phyloP scores from a whole-genome alignment of 2,797 vertebrate genomes.

The Nothura maculosa region DNA sequence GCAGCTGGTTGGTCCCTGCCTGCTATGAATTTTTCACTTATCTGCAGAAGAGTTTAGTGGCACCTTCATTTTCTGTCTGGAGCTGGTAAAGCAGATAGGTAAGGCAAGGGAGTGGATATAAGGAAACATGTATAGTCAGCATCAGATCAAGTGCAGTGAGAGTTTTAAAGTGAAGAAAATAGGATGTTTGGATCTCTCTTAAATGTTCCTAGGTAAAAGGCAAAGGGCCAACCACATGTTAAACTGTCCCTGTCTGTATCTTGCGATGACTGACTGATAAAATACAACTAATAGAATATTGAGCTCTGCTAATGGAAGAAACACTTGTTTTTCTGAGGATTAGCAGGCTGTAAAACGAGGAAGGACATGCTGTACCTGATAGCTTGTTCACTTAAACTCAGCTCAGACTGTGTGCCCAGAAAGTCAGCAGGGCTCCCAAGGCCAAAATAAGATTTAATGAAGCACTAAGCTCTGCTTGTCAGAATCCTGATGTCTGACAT shows the following conservation, averaged over 20 bases:
- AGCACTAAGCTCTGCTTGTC: not conserved
- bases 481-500: not conserved
- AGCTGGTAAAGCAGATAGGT: not conserved
- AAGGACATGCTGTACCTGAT: not conserved
- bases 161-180: not conserved
- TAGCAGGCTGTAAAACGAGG: not conserved
- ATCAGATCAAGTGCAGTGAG: not conserved
- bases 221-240: not conserved
- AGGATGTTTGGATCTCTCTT: not conserved
- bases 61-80: not conserved
- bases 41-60: not conserved
- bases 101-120: not conserved
- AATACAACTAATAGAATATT: not conserved
- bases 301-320: not conserved
- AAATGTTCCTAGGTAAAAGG: not conserved
- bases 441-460: not conserved
- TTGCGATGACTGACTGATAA: not conserved
- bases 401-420: not conserved
- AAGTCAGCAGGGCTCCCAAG: not conserved
- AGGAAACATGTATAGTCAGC: not conserved
- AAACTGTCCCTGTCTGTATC: not conserved
- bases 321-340: not conserved
- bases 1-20: not conserved
- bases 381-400: not conserved
- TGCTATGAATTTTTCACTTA: rapidly evolving